Base-by-base conservation (phyloP, 2,888 invertebrate genomes). In the Micropterix aruncella region DNA sequence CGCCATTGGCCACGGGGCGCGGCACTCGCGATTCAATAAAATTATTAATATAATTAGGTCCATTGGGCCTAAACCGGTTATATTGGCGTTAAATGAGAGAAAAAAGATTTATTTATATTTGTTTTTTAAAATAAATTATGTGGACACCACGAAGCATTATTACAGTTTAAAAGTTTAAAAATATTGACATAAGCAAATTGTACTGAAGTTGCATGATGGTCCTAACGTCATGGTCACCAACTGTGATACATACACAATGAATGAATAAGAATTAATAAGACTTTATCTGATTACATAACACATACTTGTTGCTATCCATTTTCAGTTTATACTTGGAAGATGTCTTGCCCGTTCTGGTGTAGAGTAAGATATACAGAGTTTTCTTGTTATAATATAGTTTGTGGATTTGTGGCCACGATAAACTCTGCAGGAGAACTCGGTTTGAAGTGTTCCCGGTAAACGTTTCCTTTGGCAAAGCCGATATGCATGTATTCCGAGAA, bases 311-410 rank as follows among this genome's bases (percentile, higher is more conserved):
- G 46, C 80, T 77, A 52, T 75, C 71, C 81, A 84, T 81, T 65
- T 77, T 78, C 0, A 84, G 63, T 61, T 84, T 84, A 58, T 82
- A 82, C 61, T 83, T 84, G 46, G 74, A 66, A 38, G 73, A 71
- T 52, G 74, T 73, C 60, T 67, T 79, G 9, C 68, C 66, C 42
- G 73, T 73, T 54, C 72, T 63, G 50, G 70, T 66, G 52, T 70
- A 70, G 2, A 72, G 77, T 55, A 74, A 70, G 5, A 79, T 71
- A 50, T 79, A 79, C 38, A 85, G 63, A 50, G 77, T 79, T 54
- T 79, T 81, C 58, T 84, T 85, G 55, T 80, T 83, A 56, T 81
- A 84, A 55, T 81, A 83, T 50, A 85, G 70, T 50, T 83, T 84
- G 55, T 83, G 83, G 53, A 85, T 83, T 51, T 80, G 79, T 52